Evolutionary conservation across 2,888 invertebrate genomes (phyloP).

Genomic region (Ptilodon capucinus): DNA sequence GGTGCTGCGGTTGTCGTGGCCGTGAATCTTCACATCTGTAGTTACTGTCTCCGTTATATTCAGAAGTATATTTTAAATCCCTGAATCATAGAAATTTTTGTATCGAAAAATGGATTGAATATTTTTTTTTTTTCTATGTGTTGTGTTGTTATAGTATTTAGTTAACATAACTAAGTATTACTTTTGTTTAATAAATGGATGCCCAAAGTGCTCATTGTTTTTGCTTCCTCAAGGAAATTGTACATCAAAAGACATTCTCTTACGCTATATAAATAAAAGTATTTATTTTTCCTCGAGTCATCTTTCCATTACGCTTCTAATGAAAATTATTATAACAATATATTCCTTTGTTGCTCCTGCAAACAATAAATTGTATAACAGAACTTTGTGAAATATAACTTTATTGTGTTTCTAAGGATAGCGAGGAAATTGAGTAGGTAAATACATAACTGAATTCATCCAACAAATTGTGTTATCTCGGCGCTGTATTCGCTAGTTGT

Average conservation of each 20-base stretch:
- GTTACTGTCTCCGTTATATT: no score
- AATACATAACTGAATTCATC: slow-evolving; percentile 7
- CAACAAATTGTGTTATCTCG: not conserved
- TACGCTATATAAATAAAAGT: not conserved
- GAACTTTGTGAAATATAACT: slow-evolving; percentile 4
- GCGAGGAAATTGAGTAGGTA: slow-evolving; percentile 10
- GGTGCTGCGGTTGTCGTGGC: not conserved
- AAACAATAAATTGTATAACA: slow-evolving; percentile 2
- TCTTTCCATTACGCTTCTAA: not conserved
- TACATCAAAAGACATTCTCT: not conserved
- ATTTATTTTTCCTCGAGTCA: not conserved
- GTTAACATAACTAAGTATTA: not conserved
- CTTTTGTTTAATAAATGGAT: not conserved
- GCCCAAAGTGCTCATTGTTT: not conserved
- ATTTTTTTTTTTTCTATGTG: no score
- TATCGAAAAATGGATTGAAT: no score
- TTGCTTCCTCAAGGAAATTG: not conserved
- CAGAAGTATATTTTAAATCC: no score
- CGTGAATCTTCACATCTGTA: no score
- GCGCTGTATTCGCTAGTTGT: slow-evolving; percentile 7
- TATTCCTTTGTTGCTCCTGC: not conserved
- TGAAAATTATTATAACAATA: not conserved
- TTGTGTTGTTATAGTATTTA: no score
- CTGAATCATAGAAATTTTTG: no score
- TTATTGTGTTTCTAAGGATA: slow-evolving; percentile 11